Evolutionary conservation across 2,888 invertebrate genomes (phyloP), one percentile per base, ranked within the genome.

Genomic region (Pammene fasciana): DNA sequence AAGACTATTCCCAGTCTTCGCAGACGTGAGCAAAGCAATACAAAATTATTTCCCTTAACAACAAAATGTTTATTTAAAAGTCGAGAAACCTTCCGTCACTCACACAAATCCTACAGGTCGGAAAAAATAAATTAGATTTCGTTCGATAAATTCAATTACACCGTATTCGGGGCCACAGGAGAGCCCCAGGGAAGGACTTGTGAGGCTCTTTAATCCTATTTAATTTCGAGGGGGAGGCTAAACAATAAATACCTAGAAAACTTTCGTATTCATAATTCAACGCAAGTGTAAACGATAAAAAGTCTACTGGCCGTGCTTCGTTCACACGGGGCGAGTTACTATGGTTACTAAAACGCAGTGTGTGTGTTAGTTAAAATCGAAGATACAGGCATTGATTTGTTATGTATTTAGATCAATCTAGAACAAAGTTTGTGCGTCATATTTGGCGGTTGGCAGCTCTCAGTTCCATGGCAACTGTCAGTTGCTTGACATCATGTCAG

Each of bases 201-300:
- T 14, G 52, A 59, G 65, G 68, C 65, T 65, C 68, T 65, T 70
- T 70, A 70, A 70, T 70, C 68, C 68, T 70, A 59, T 70, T 70
- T 70, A 70, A 70, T 70, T 70, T 70, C 46, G 56, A 18, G 26
- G 55, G 18, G 68, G 62, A 62, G 54, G 59, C 65, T 70, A 70
- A 70, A 65, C 68, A 70, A 70, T 70, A 70, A 70, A 70, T 70
- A 70, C 65, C 59, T 70, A 70, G 65, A 65, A 70, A 68, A 70
- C 54, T 70, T 70, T 70, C 64, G 68, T 70, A 65, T 70, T 70
- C 68, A 70, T 70, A 70, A 70, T 70, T 70, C 65, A 70, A 65
- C 59, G 65, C 68, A 70, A 70, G 68, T 70, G 68, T 65, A 70
- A 70, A 65, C 68, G 68, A 70, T 70, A 70, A 65, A 70, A 70